Evolutionary conservation across 2,888 invertebrate genomes (phyloP).

Genomic region (Xanthorhoe spadicearia): DNA sequence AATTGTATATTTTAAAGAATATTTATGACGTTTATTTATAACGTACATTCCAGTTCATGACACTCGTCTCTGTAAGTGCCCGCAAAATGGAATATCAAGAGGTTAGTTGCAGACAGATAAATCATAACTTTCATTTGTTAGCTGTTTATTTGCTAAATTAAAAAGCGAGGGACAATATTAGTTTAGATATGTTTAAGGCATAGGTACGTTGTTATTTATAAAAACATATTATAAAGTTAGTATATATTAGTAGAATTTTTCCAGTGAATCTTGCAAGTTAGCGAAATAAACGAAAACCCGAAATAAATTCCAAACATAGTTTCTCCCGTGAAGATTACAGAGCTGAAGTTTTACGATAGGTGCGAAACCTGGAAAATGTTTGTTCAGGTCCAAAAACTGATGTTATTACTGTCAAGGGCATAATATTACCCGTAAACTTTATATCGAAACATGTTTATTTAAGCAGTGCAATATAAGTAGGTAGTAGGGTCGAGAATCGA

Average conservation of each 20-base stretch:
- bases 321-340: constrained; percentile 10
- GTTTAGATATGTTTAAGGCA: neutral
- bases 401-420: constrained; percentile 34
- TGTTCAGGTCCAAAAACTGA: constrained; percentile 35
- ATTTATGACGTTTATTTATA: constrained; percentile 17
- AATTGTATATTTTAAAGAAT: constrained; percentile 17
- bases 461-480: constrained; percentile 27
- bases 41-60: neutral
- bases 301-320: constrained; percentile 5
- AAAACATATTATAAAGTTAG: too few relatives aligned
- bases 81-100: constrained; percentile 4
- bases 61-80: constrained; percentile 9
- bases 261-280: neutral
- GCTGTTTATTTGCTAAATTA: neutral
- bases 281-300: neutral
- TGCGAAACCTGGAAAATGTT: constrained; percentile 36
- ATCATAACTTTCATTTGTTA: neutral
- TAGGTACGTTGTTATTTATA: neutral
- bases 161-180: neutral
- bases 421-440: constrained; percentile 41
- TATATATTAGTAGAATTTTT: neutral
- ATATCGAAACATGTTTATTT: constrained; percentile 44
- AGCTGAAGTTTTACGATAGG: constrained; percentile 30
- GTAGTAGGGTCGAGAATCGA: constrained; percentile 15
- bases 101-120: constrained; percentile 1